Percentiles rank a stretch among this genome's conserved stretches.
phyloP scores from a whole-genome alignment of 2,113 vertebrate species.

The Chloroceryle aenea region DNA sequence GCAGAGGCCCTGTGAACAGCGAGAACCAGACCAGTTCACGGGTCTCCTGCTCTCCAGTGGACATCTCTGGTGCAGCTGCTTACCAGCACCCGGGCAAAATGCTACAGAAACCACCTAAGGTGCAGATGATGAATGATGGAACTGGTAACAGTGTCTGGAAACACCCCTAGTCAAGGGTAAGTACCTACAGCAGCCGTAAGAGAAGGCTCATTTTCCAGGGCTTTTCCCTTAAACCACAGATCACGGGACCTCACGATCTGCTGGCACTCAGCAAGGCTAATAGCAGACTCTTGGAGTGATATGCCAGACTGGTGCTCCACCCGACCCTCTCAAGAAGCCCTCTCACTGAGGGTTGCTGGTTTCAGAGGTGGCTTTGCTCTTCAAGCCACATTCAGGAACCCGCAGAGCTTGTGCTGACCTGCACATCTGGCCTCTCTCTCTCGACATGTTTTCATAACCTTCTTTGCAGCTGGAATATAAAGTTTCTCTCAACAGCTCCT shows the following conservation, averaged over 20 bases:
- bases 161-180: background rate
- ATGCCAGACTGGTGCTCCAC: background rate
- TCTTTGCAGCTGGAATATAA: conserved; percentile 39
- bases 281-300: background rate
- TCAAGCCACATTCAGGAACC: background rate
- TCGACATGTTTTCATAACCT: background rate
- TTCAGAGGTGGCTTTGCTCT: background rate
- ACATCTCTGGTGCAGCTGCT: background rate
- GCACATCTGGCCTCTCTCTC: background rate
- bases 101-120: background rate
- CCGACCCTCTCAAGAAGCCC: background rate
- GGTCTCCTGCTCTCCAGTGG: background rate
- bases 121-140: background rate
- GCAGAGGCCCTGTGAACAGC: background rate
- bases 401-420: background rate
- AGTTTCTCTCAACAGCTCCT: background rate
- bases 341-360: background rate
- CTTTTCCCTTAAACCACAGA: background rate
- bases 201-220: background rate
- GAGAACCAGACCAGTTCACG: background rate
- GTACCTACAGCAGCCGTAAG: background rate
- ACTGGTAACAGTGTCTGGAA: background rate
- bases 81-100: background rate
- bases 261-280: background rate
- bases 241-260: background rate